Conservation (phyloP, 2,797 vertebrate species). For the Macrochelys suwanniensis region DNA sequence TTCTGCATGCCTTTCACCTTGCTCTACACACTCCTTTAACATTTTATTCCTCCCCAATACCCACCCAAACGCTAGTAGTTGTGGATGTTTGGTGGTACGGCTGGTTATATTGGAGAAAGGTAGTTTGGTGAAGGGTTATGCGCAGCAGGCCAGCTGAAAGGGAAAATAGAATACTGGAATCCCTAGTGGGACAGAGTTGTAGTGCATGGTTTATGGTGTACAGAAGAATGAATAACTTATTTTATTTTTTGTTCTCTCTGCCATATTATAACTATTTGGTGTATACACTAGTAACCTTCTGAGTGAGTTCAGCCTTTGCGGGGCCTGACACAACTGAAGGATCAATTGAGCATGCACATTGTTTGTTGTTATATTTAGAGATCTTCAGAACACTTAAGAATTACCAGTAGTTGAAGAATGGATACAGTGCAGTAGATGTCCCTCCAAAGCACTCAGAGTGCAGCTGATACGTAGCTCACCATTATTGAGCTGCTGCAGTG, state of each 20-base stretch:
- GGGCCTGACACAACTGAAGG: too few species aligned
- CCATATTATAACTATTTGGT: background rate
- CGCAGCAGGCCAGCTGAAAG: background rate
- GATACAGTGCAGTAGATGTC: background rate
- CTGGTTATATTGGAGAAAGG: background rate
- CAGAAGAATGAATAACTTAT: background rate
- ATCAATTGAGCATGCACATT: too few species aligned
- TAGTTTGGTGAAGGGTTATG: background rate
- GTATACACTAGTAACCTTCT: too few species aligned
- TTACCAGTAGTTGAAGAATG: too few species aligned
- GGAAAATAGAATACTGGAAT: background rate
- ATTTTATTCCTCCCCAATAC: background rate
- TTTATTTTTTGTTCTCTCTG: background rate
- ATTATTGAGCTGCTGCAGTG: background rate
- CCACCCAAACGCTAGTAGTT: rapidly evolving
- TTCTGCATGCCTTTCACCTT: background rate
- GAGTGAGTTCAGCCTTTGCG: too few species aligned
- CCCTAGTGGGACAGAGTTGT: too few species aligned
- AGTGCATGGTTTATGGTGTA: rapidly evolving
- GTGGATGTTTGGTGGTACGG: background rate
- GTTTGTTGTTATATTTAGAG: too few species aligned
- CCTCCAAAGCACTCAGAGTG: background rate
- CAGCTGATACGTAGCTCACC: background rate
- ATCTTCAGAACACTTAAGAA: too few species aligned
- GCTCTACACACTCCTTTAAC: background rate